Evolutionary conservation across 2,888 invertebrate species (phyloP).

Genomic region (Cryptocheilus praepositus): DNA sequence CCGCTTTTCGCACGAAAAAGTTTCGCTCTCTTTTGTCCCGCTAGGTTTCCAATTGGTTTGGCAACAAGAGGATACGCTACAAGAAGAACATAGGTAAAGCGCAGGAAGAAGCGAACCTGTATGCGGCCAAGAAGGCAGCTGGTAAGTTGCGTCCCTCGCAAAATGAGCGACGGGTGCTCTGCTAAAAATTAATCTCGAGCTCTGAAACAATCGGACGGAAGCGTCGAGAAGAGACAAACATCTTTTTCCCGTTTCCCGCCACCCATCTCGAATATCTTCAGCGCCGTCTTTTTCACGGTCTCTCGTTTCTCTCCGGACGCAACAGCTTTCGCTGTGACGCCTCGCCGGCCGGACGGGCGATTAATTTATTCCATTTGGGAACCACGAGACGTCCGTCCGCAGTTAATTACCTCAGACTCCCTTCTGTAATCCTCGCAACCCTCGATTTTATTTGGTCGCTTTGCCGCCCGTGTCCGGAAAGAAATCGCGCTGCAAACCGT

Average conservation of each 20-base stretch:
- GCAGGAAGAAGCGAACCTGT: conserved; percentile 99
- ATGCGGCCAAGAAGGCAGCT: conserved; percentile 98
- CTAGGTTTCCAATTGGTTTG: conserved; percentile 98
- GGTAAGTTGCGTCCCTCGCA: conserved; percentile 77
- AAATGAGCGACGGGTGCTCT: conserved; percentile 53
- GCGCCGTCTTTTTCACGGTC: no score
- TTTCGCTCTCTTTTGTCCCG: background rate
- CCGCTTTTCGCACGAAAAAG: background rate
- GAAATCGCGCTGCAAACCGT: background rate
- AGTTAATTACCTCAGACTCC: background rate
- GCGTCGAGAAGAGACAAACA: conserved; percentile 4
- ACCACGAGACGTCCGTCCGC: no score
- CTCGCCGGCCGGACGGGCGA: no score
- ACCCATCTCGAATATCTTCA: conserved; percentile 19
- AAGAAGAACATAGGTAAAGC: conserved; percentile 99
- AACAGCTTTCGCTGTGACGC: no score
- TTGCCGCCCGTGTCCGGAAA: background rate
- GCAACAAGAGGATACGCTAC: conserved; percentile 99
- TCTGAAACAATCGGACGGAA: background rate
- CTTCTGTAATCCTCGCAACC: conserved; percentile 5
- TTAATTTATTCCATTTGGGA: no score
- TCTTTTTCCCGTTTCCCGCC: conserved; percentile 1
- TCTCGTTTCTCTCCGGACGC: no score
- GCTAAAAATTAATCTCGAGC: conserved; percentile 46
- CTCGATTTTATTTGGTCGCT: background rate